Base-by-base conservation (phyloP, 2,113 vertebrate species). In the Ovis canadensis region DNA sequence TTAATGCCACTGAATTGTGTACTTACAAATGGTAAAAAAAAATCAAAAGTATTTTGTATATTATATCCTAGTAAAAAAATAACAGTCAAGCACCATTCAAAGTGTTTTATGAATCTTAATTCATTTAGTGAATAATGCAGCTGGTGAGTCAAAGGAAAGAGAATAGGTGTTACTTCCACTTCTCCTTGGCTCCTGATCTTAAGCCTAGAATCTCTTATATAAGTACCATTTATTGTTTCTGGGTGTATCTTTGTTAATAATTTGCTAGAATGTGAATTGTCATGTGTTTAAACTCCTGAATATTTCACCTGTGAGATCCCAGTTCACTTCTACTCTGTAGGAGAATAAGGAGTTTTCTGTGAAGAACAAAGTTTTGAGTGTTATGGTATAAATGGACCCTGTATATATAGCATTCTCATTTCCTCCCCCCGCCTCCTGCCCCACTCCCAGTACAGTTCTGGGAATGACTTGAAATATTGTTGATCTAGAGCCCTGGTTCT, bases 401-500 rank as follows among this genome's bases (percentile, higher is more conserved):
- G 2, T 36, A 6, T 21, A 19, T 74, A 54, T 27, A 93, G 43
- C 1, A 27, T 90, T 50, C 36, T 94, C 9, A 6, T 89, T 25
- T 45, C 29, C 27, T 43, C 23, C n/a, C n/a, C 12, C 23, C 1
- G 1, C 25, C 16, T 9, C 13, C 59, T 6, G 1, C 40, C 71
- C 71, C 40, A 59, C 40, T 81, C 25, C 13, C 10, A 93, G 1
- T 83, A 17, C 23, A 71, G n/a, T 78, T 82, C 43, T 91, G 77
- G 57, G 29, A 89, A 84, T 88, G 83, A 91, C 40, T 52, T 92
- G 88, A 96, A 91, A 94, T 84, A 78, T 23, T 92, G 54, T 80
- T 59, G n/a, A 15, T 74, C 7, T 40, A 48, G 59, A 92, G 36
- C 50, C 82, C 13, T 78, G 23, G 23, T 57, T 90, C 16, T 93